Evolutionary conservation across 2,888 invertebrate genomes (phyloP).

Genomic region (Lycocerus yunnanus): DNA sequence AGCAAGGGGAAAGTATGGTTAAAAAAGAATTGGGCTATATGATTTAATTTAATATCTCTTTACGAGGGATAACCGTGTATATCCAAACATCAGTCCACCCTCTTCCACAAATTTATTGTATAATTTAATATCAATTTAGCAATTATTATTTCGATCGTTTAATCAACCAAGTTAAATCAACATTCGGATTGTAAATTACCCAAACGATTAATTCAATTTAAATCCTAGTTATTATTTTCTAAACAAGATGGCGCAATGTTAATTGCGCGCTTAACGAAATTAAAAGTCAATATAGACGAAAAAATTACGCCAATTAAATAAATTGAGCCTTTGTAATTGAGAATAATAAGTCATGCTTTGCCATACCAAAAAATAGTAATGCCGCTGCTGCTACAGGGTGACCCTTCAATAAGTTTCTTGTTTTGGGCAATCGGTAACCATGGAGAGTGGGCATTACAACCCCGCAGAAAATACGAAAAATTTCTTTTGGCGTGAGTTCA

Average conservation of each 20-base stretch:
- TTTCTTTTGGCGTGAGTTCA: neutral
- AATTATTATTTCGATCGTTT: neutral
- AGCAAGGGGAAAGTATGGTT: constrained; percentile 62
- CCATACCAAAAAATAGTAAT: neutral
- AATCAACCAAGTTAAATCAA: neutral
- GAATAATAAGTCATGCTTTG: neutral
- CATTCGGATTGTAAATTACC: neutral
- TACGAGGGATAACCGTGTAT: neutral
- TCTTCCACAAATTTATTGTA: neutral
- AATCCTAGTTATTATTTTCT: neutral
- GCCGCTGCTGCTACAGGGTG: neutral
- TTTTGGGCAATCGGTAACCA: neutral
- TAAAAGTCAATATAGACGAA: neutral
- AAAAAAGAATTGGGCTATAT: constrained; percentile 52
- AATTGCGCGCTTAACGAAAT: neutral
- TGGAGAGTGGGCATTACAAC: neutral
- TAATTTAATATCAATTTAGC: neutral
- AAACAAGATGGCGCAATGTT: neutral
- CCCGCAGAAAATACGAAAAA: neutral
- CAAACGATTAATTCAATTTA: neutral
- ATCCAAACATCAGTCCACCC: neutral
- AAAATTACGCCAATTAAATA: neutral
- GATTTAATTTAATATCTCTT: constrained; percentile 16
- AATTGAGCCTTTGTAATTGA: neutral
- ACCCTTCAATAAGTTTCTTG: neutral